phyloP scores from a whole-genome alignment of 1,140 invertebrate species.

The Drosophila lini region DNA sequence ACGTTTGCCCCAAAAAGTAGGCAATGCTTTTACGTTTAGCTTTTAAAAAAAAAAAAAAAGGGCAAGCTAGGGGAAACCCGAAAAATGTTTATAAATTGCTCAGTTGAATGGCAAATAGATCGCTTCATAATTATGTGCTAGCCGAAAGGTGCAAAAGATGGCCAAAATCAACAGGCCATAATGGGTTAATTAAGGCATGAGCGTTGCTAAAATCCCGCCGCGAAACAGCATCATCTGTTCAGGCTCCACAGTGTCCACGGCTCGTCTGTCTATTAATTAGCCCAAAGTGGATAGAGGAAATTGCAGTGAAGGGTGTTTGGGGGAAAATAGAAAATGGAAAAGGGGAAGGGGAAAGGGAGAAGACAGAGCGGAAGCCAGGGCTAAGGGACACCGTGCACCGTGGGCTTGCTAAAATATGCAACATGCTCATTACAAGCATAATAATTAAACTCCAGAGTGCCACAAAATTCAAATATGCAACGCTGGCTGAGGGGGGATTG shows the following conservation, averaged over 20 bases:
- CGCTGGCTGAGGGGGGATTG: neutral
- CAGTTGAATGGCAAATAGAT: slow-evolving; percentile 58
- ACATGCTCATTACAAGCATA: slow-evolving; percentile 73
- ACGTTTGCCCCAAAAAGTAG: neutral
- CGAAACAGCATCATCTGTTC: slow-evolving; percentile 28
- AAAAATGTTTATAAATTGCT: slow-evolving; percentile 51
- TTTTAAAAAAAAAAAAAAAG: neutral
- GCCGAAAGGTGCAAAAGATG: slow-evolving; percentile 9
- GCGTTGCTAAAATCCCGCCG: neutral
- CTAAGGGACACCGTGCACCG: neutral
- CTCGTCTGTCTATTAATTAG: slow-evolving; percentile 64
- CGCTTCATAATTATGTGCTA: slow-evolving; percentile 48
- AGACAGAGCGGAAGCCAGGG: neutral
- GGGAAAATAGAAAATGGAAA: slow-evolving; percentile 6
- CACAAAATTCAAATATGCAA: slow-evolving; percentile 65
- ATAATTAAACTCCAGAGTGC: slow-evolving; percentile 72
- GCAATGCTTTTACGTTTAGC: neutral
- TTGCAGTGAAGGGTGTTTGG: neutral
- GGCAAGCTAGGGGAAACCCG: neutral
- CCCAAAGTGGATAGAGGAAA: slow-evolving; percentile 47
- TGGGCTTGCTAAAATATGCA: slow-evolving; percentile 58
- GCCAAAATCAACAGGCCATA: slow-evolving; percentile 66
- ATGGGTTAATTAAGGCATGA: slow-evolving; percentile 69
- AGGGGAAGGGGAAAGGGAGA: neutral
- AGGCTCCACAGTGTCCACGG: slow-evolving; percentile 7